A percentile compares a stretch with the other conserved stretches of the same genome.
Evolutionary conservation across 1,140 invertebrate genomes (phyloP).

Genomic region (Listronotus bonariensis): DNA sequence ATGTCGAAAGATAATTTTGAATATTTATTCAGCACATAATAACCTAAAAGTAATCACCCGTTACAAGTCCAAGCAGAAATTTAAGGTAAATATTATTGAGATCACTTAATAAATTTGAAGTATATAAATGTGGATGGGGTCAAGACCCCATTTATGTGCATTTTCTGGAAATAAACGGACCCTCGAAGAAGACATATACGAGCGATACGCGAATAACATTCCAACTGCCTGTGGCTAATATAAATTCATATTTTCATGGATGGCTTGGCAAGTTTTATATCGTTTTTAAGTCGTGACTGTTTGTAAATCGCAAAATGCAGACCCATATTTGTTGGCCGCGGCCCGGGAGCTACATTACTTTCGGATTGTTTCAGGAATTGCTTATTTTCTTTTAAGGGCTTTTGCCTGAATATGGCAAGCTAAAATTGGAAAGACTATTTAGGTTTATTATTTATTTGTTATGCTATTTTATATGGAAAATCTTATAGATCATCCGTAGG

Average conservation of each 20-base stretch:
- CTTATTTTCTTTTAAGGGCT: slow-evolving; percentile 10
- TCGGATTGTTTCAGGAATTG: slow-evolving; percentile 28
- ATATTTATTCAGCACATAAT: no score
- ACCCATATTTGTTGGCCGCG: slow-evolving; percentile 21
- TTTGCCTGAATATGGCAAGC: slow-evolving; percentile 26
- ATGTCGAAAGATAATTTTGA: no score
- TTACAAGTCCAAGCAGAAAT: neutral
- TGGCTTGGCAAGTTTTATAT: slow-evolving; percentile 31
- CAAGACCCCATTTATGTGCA: neutral
- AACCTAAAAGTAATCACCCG: no score
- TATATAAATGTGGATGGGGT: slow-evolving; percentile 11
- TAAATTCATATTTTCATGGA: slow-evolving; percentile 40
- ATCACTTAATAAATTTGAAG: slow-evolving; percentile 9
- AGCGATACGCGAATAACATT: slow-evolving; percentile 27
- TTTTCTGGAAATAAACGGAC: neutral
- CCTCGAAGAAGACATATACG: no score
- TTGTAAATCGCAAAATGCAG: slow-evolving; percentile 21
- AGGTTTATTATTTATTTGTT: slow-evolving; percentile 17
- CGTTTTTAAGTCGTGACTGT: slow-evolving; percentile 33
- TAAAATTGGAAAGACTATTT: slow-evolving; percentile 23
- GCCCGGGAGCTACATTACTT: slow-evolving; percentile 27
- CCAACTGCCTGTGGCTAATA: slow-evolving; percentile 30
- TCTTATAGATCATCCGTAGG: no score
- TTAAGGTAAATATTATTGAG: neutral
- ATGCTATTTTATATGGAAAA: no score